Conservation (phyloP, 2,888 invertebrate species). For the Drosophila suboccidentalis region DNA sequence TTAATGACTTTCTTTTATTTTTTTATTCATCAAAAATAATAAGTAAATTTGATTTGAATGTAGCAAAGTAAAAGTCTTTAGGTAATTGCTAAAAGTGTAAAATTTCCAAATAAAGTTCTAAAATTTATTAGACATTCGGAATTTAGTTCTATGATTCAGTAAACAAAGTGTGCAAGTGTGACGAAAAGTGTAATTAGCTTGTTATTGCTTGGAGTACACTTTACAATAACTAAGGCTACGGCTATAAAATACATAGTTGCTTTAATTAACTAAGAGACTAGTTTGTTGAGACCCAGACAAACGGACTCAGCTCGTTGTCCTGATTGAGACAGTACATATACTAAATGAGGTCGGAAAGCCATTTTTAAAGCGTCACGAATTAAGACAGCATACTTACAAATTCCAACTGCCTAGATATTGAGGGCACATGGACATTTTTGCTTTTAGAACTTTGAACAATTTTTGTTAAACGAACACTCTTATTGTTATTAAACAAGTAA, state of each 20-base stretch:
- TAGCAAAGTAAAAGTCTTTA: no score
- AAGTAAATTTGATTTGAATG: no score
- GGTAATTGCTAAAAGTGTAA: no score
- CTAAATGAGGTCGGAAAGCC: not conserved
- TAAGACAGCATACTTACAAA: not conserved
- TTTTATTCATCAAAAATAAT: no score
- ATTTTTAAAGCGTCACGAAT: not conserved
- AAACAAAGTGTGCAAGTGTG: not conserved
- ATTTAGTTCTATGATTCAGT: no score
- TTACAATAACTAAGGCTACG: not conserved
- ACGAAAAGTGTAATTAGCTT: not conserved
- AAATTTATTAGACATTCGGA: not conserved
- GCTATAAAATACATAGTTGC: not conserved
- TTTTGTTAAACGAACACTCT: not conserved
- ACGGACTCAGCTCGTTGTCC: not conserved
- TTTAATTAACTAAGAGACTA: not conserved
- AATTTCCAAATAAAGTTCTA: no score
- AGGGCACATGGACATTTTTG: not conserved
- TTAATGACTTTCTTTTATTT: no score
- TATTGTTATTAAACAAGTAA: not conserved
- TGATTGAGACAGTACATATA: not conserved
- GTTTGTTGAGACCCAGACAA: slow-evolving; percentile 1
- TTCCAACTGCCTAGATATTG: not conserved
- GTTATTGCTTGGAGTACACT: not conserved
- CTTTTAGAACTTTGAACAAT: not conserved